A percentile compares a stretch with the other conserved stretches of the same genome.
Conservation (phyloP, 64 coral and sea anemone genomes). For the Porites lutea region DNA sequence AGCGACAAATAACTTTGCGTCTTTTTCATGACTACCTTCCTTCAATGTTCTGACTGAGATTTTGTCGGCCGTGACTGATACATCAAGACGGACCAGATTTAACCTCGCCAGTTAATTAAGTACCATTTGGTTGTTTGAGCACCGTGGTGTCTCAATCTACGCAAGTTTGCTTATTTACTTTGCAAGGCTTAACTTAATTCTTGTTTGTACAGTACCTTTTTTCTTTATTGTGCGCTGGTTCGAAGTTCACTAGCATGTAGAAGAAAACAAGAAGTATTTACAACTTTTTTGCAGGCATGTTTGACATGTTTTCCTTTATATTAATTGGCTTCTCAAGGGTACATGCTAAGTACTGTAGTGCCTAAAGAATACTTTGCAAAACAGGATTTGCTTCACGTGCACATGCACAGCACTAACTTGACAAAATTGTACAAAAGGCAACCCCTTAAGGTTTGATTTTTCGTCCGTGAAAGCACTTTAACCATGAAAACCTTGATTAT, state of each 20-base stretch:
- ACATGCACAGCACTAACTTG: too few species aligned
- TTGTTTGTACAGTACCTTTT: constrained; percentile 10
- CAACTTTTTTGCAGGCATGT: too few species aligned
- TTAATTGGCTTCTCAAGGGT: too few species aligned
- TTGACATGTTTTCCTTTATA: too few species aligned
- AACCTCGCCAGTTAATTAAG: constrained; percentile 16
- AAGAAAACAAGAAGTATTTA: neutral
- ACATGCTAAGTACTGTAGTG: too few species aligned
- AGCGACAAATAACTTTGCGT: neutral
- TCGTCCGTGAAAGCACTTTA: too few species aligned
- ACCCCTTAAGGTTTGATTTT: too few species aligned
- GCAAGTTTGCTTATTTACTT: constrained; percentile 14
- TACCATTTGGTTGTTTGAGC: constrained; percentile 13
- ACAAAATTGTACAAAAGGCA: too few species aligned
- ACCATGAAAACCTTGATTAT: too few species aligned
- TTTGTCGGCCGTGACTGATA: neutral
- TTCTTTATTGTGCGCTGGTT: neutral
- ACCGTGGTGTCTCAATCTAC: neutral
- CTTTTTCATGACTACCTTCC: neutral
- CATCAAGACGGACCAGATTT: neutral
- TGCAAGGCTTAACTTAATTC: constrained; percentile 18
- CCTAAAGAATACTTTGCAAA: too few species aligned
- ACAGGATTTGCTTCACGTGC: too few species aligned
- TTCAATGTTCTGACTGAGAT: neutral
- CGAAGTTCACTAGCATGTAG: neutral